These are phyloP conservation scores for Orbicella faveolata DNA, from an alignment of 64 coral and sea anemone genomes.

Conservation along the genomic window DNA sequence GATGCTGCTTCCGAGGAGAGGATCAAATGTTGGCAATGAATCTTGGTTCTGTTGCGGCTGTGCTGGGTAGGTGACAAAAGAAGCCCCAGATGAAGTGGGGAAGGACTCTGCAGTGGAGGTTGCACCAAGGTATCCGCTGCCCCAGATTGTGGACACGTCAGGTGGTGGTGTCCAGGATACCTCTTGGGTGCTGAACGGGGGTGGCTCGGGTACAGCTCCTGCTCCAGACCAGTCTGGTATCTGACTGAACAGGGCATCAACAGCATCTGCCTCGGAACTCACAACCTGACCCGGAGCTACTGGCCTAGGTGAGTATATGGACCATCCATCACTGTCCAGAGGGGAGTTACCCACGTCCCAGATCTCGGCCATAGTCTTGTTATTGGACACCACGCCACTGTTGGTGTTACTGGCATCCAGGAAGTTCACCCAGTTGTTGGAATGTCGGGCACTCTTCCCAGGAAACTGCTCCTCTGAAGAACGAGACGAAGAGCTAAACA, in stretches of 20 bases:
- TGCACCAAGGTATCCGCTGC: conserved; percentile 28
- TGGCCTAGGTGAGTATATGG: conserved; percentile 16
- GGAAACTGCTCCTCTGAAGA: conserved; percentile 53
- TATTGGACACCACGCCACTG: conserved; percentile 28
- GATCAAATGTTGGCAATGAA: conserved; percentile 54
- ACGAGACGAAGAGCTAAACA: conserved; percentile 64
- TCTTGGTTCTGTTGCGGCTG: conserved; percentile 44
- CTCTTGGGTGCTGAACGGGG: conserved; percentile 38
- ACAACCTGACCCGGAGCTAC: not conserved
- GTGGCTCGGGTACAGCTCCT: conserved; percentile 11
- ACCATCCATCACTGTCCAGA: conserved; percentile 78
- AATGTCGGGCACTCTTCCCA: conserved; percentile 38
- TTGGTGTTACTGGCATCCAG: conserved; percentile 57
- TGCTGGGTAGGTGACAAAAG: conserved; percentile 11
- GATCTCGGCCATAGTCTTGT: conserved; percentile 84
- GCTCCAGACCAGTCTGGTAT: conserved; percentile 44
- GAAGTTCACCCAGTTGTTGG: conserved; percentile 96
- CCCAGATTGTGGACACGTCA: conserved; percentile 64
- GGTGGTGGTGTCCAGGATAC: conserved; percentile 34
- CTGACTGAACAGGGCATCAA: conserved; percentile 80
- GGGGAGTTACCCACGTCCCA: conserved; percentile 74
- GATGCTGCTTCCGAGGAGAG: conserved; percentile 60
- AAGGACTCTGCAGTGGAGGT: conserved; percentile 19
- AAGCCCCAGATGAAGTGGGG: conserved; percentile 34
- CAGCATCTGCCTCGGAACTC: conserved; percentile 57